Conservation (phyloP, 2,113 vertebrate species). For the Taurulus bubalis region DNA sequence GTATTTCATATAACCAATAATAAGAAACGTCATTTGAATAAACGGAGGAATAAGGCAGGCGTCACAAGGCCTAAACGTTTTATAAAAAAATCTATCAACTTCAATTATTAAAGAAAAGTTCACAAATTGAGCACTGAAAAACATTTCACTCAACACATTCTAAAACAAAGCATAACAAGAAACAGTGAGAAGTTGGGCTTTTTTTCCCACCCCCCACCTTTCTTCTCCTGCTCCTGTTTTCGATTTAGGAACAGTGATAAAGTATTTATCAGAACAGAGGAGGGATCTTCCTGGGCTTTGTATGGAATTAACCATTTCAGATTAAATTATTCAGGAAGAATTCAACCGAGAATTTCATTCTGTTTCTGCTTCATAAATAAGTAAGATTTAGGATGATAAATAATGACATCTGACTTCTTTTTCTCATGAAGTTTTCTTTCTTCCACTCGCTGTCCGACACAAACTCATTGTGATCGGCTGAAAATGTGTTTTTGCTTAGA, state of each 20-base stretch:
- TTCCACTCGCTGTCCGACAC: slow-evolving; percentile 29
- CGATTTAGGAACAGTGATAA: slow-evolving; percentile 77
- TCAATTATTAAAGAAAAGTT: slow-evolving; percentile 40
- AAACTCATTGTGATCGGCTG: slow-evolving; percentile 28
- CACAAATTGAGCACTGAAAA: slow-evolving; percentile 25
- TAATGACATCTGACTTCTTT: slow-evolving; percentile 83
- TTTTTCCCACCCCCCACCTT: slow-evolving; percentile 39
- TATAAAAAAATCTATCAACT: slow-evolving; percentile 18
- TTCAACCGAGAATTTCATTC: slow-evolving; percentile 85
- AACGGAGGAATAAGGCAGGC: slow-evolving; percentile 24
- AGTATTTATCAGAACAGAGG: slow-evolving; percentile 85
- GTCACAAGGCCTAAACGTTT: slow-evolving; percentile 31
- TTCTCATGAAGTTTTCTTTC: slow-evolving; percentile 73
- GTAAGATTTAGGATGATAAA: slow-evolving; percentile 82
- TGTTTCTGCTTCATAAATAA: slow-evolving; percentile 86
- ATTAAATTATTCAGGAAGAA: slow-evolving; percentile 85
- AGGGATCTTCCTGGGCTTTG: slow-evolving; percentile 82
- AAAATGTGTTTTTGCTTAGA: slow-evolving; percentile 1
- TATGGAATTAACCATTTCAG: slow-evolving; percentile 85
- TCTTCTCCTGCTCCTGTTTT: slow-evolving; percentile 64
- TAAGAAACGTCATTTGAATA: slow-evolving; percentile 13
- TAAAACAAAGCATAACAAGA: slow-evolving; percentile 46
- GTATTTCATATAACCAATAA: slow-evolving; percentile 24
- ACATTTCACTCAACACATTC: slow-evolving; percentile 31
- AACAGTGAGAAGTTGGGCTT: slow-evolving; percentile 24